Conservation (phyloP, 64 coral and sea anemone species). For the Montipora cactus region DNA sequence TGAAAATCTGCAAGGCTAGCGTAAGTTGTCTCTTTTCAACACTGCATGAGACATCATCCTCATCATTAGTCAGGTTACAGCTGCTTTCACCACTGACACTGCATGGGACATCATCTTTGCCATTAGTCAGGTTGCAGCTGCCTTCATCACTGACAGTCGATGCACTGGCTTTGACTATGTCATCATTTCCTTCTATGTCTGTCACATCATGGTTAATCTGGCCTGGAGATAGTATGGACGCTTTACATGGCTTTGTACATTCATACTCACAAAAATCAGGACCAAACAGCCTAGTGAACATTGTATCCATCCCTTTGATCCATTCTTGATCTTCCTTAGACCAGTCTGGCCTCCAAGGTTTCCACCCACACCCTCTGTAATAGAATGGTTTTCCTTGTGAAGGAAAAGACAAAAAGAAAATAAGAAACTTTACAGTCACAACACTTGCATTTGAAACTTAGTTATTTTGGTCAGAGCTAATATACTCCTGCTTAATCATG, state of each 20-base stretch:
- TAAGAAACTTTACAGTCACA: too few relatives aligned
- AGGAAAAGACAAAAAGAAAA: too few relatives aligned
- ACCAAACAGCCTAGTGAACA: background rate
- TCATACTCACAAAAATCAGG: background rate
- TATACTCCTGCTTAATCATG: too few relatives aligned
- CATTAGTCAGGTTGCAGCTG: background rate
- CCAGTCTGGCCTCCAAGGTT: background rate
- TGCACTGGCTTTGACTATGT: too few relatives aligned
- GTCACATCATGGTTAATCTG: background rate
- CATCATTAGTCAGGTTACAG: too few relatives aligned
- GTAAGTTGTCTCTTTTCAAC: background rate
- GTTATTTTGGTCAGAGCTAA: too few relatives aligned
- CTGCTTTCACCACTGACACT: too few relatives aligned
- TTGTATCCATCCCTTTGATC: background rate
- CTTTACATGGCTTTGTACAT: background rate
- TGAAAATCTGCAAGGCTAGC: background rate
- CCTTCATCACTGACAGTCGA: too few relatives aligned
- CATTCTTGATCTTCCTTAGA: background rate
- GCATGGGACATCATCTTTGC: background rate
- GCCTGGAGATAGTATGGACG: background rate
- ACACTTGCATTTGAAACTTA: too few relatives aligned
- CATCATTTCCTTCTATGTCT: too few relatives aligned
- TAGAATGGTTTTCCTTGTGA: background rate
- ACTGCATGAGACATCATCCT: too few relatives aligned
- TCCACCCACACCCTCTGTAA: background rate